These are phyloP conservation scores for Sminthurides aquaticus DNA, from an alignment of 2,888 invertebrate genomes.

Conservation along the genomic window DNA sequence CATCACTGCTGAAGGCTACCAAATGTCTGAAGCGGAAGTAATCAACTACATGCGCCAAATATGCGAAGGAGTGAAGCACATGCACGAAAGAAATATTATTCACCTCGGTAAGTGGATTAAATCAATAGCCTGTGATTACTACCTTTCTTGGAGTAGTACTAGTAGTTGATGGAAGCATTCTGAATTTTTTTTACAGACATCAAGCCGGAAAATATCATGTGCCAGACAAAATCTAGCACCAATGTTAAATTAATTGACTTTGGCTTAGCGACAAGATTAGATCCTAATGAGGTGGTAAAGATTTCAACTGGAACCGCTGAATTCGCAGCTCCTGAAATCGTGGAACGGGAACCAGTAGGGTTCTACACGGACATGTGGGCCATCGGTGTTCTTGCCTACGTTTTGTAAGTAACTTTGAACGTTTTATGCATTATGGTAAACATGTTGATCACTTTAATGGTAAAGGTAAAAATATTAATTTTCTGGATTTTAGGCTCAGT, in stretches of 20 bases:
- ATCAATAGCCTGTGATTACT: not conserved
- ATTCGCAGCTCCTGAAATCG: conserved; percentile 99
- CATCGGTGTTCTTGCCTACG: conserved; percentile 95
- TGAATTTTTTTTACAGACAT: conserved; percentile 87
- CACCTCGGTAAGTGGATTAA: conserved; percentile 61
- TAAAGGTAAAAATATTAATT: conserved; percentile 3
- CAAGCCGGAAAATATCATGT: conserved; percentile 99
- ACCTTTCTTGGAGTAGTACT: not conserved
- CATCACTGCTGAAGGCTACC: conserved; percentile 95
- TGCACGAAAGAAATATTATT: conserved; percentile 99
- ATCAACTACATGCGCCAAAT: conserved; percentile 99
- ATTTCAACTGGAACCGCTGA: conserved; percentile 99
- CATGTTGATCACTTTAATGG: not conserved
- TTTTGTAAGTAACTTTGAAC: conserved; percentile 64
- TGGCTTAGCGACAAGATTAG: conserved; percentile 94
- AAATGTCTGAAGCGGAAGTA: conserved; percentile 98
- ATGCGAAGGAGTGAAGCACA: conserved; percentile 92
- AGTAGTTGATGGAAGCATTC: not conserved
- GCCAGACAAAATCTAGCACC: conserved; percentile 88
- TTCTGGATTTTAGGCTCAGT: conserved; percentile 61
- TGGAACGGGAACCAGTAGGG: conserved; percentile 95
- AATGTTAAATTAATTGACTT: conserved; percentile 98
- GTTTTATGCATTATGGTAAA: not conserved
- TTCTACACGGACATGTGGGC: conserved; percentile 99
- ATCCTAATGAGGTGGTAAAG: conserved; percentile 97